Evolutionary conservation across 2,797 vertebrate species (phyloP).

Genomic region (Dromococcyx pavoninus): DNA sequence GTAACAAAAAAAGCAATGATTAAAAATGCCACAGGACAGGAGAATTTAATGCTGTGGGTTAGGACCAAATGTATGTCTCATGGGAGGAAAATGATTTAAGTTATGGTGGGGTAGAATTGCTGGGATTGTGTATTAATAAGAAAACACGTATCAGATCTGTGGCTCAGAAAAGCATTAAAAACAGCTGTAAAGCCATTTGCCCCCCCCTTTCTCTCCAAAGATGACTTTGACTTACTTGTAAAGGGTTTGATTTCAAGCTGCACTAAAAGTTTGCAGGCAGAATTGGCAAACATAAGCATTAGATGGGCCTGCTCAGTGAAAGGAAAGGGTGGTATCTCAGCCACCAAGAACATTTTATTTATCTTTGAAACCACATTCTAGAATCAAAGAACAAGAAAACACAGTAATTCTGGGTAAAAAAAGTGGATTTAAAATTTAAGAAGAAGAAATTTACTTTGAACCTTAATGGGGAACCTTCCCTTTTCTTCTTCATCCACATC

Average conservation of each 20-base stretch:
- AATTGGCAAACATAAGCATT: neutral
- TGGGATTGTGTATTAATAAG: slow-evolving; percentile 12
- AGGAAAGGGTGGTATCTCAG: neutral
- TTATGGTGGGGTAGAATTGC: neutral
- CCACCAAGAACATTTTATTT: neutral
- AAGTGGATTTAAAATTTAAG: neutral
- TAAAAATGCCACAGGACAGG: slow-evolving; percentile 72
- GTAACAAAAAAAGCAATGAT: slow-evolving; percentile 65
- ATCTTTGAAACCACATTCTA: neutral
- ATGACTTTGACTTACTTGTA: neutral
- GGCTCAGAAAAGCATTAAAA: neutral
- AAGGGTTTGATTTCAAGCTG: neutral
- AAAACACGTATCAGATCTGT: neutral
- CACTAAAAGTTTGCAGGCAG: neutral
- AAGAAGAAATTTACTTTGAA: neutral
- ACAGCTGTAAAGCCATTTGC: neutral
- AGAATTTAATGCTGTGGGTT: slow-evolving; percentile 48
- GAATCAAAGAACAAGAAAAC: neutral
- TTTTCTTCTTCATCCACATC: neutral
- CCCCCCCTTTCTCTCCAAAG: neutral
- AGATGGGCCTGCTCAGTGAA: neutral
- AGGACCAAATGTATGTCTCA: slow-evolving; percentile 43
- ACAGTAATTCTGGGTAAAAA: neutral
- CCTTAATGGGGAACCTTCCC: neutral
- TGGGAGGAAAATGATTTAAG: neutral